Evolutionary conservation across 2,797 vertebrate genomes (phyloP), one percentile per base, ranked within the genome.

Genomic region (Podargus strigoides): DNA sequence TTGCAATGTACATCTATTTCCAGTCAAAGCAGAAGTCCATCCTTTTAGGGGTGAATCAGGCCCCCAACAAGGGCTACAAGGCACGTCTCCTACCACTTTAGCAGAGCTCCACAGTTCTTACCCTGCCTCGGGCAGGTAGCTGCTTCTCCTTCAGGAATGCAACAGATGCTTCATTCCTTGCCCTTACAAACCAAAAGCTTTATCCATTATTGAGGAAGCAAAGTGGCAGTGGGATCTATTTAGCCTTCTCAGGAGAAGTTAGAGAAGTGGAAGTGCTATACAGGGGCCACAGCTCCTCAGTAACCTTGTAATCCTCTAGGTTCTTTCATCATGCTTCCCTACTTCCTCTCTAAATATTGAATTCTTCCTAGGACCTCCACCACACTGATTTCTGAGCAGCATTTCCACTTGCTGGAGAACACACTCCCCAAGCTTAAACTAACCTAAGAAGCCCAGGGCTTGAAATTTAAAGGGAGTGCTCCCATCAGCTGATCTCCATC

Each of bases 351-450:
- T 21, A 75, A 16, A 18, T 12, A 12, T 0, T 34, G 14, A 44
- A 34, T 66, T 28, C 37, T 66, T 76, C 27, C 11, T 22, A 44
- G 36, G 22, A 46, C 12, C 12, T 11, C 2, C 4, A 18, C 12
- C 21, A 47, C 7, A 5, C 11, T 27, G 15, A 41, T 28, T 80
- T 44, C 32, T 44, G 18, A 41, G 6, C 20, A 18, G 14, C 2
- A 75, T 34, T 56, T 17, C 36, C 10, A 6, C 16, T 50, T 26
- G 0, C 19, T 3, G 28, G 5, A 36, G 6, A 37, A 15, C 30
- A n/a, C 1, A 9, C 2, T 2, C 17, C 23, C 36, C 14, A 32
- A 46, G 2, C 14, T 37, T 0, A 17, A 3, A 23, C 21, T 27
- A 14, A 39, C 2, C 24, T 21, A 27, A 46, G 10, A 3, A 67